These are phyloP conservation scores for Alcis repandata DNA, from an alignment of 2,888 invertebrate species.

Conservation along the genomic window DNA sequence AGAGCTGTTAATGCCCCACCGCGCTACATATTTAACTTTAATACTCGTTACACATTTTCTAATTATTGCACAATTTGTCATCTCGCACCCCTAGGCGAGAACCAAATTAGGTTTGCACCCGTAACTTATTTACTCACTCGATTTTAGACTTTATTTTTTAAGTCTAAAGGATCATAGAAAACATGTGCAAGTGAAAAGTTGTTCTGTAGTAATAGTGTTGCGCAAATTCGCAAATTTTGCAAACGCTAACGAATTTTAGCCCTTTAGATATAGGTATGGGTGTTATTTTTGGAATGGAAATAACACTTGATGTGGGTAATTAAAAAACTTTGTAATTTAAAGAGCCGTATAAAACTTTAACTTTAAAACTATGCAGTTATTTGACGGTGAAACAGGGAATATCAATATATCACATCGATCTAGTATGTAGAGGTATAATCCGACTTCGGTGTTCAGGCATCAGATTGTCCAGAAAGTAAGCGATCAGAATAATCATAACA, in stretches of 20 bases:
- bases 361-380: no score
- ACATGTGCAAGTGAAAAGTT: background rate
- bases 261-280: background rate
- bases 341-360: no score
- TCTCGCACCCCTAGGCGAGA: conserved; percentile 41
- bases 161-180: background rate
- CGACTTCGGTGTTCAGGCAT: no score
- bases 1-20: conserved; percentile 42
- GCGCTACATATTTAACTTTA: conserved; percentile 46
- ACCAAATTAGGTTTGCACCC: conserved; percentile 22
- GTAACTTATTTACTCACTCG: background rate
- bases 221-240: conserved; percentile 26
- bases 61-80: conserved; percentile 51
- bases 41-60: conserved; percentile 48
- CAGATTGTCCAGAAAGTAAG: no score
- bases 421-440: no score
- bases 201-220: conserved; percentile 8
- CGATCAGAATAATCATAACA: no score
- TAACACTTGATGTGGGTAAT: background rate
- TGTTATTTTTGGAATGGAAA: background rate
- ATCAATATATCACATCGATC: no score
- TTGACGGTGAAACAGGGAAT: no score
- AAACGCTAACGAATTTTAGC: background rate
- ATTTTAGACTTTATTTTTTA: conserved; percentile 19
- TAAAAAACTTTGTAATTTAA: no score